Evolutionary conservation across 1,140 invertebrate species (phyloP).

Genomic region (Bombus huntii): DNA sequence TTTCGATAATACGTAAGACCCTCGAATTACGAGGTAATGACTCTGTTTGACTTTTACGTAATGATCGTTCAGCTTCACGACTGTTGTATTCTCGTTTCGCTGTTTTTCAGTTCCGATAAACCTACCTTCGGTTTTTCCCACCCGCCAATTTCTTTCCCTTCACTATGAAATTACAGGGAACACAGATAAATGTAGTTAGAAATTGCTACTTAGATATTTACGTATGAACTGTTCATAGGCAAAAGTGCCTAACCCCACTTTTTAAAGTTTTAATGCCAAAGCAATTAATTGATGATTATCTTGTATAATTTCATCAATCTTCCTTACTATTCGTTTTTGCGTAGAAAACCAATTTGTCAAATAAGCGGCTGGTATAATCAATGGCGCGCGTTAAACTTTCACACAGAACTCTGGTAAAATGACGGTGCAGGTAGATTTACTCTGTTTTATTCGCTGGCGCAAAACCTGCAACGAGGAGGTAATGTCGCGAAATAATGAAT

Average conservation of each 20-base stretch:
- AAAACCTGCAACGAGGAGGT: conserved; percentile 2
- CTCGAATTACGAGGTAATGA: conserved; percentile 1
- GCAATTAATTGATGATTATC: too few species aligned
- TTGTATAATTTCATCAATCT: too few species aligned
- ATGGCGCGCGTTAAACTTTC: neutral
- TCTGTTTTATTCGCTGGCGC: conserved; percentile 4
- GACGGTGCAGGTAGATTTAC: conserved; percentile 2
- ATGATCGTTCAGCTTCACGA: neutral
- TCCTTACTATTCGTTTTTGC: too few species aligned
- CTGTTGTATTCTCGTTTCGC: conserved; percentile 13
- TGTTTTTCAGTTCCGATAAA: neutral
- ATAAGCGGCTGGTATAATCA: too few species aligned
- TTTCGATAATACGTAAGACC: conserved; percentile 17
- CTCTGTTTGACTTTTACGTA: neutral
- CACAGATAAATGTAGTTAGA: conserved; percentile 8
- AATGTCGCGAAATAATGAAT: conserved; percentile 48
- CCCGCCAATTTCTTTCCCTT: neutral
- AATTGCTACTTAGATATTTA: neutral
- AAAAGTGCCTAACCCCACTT: too few species aligned
- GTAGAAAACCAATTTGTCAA: too few species aligned
- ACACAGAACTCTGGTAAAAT: neutral
- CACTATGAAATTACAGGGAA: neutral
- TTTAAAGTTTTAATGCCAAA: too few species aligned
- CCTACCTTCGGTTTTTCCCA: too few species aligned
- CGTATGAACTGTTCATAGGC: too few species aligned